Evolutionary conservation across 2,888 invertebrate genomes (phyloP).

Genomic region (Hybos culiciformis): DNA sequence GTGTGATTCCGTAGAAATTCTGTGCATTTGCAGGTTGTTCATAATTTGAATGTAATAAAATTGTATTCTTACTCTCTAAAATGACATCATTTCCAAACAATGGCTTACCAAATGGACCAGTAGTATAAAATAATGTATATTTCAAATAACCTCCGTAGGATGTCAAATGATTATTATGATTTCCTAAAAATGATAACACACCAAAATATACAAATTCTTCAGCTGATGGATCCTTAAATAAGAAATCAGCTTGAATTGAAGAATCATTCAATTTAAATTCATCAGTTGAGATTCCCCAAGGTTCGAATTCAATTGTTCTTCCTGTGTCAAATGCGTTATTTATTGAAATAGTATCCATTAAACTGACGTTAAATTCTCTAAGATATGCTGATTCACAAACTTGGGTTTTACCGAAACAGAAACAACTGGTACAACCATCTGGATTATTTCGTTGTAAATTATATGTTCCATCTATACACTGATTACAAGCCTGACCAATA

Average conservation of each 20-base stretch:
- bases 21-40: slow-evolving; percentile 66
- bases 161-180: slow-evolving; percentile 57
- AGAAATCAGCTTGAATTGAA: slow-evolving; percentile 29
- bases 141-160: slow-evolving; percentile 79
- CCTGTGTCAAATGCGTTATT: slow-evolving; percentile 21
- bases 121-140: slow-evolving; percentile 61
- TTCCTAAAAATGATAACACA: slow-evolving; percentile 29
- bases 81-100: slow-evolving; percentile 69
- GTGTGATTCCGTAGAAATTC: slow-evolving; percentile 51
- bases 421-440: slow-evolving; percentile 90
- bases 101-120: slow-evolving; percentile 45
- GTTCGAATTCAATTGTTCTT: slow-evolving; percentile 23
- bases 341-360: slow-evolving; percentile 25
- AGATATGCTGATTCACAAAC: slow-evolving; percentile 68
- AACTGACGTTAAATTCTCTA: slow-evolving; percentile 31
- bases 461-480: slow-evolving; percentile 80
- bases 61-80: slow-evolving; percentile 54
- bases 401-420: slow-evolving; percentile 90
- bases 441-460: slow-evolving; percentile 72
- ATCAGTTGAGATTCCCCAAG: slow-evolving; percentile 24
- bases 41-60: slow-evolving; percentile 54
- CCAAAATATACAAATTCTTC: slow-evolving; percentile 29
- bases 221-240: slow-evolving; percentile 23
- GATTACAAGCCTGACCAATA: slow-evolving; percentile 63
- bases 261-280: slow-evolving; percentile 31